These are phyloP conservation scores for Cricetomys ansorgei DNA, from an alignment of 2,113 vertebrate genomes.

Conservation along the genomic window DNA sequence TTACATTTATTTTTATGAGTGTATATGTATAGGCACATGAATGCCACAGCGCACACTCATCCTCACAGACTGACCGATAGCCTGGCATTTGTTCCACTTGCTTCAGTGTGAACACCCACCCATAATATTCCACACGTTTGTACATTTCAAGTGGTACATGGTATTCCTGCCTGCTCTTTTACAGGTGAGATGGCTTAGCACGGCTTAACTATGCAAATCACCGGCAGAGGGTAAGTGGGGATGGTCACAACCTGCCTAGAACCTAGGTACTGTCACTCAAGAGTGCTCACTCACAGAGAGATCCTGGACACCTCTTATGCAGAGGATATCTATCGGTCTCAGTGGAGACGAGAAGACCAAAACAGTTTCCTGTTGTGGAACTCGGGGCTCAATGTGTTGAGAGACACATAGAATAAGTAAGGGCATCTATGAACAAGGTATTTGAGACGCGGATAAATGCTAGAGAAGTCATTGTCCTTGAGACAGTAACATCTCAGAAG, in stretches of 20 bases:
- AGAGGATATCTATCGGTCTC: not conserved
- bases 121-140: fast-evolving
- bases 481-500: not conserved
- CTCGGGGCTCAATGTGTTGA: not conserved
- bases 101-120: not conserved
- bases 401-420: not conserved
- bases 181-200: not conserved
- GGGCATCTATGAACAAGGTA: not conserved
- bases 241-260: not conserved
- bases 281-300: too few species aligned
- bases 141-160: not conserved
- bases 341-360: not conserved
- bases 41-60: not conserved
- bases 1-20: not conserved
- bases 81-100: not conserved
- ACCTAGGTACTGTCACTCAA: not conserved
- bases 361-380: too few species aligned
- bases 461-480: not conserved
- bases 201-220: not conserved
- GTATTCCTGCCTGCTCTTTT: not conserved
- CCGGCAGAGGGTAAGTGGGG: not conserved
- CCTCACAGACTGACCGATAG: not conserved
- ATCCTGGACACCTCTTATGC: fast-evolving
- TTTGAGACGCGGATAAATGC: not conserved
- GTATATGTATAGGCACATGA: too few species aligned